Evolutionary conservation across 1,140 invertebrate species (phyloP).

Genomic region (Platorchestia sp.): DNA sequence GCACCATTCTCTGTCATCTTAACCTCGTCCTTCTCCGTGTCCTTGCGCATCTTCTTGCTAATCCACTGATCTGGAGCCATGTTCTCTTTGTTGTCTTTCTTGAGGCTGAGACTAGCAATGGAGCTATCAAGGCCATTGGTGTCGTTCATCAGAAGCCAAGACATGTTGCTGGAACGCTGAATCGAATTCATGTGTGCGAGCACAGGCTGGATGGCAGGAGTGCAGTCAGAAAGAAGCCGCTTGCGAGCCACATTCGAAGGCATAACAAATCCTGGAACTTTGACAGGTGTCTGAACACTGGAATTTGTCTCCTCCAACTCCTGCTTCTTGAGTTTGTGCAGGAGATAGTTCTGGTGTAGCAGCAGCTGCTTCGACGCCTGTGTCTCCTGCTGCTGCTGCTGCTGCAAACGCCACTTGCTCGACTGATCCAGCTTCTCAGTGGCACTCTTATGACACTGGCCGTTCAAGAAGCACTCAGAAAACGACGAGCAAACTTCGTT

Average conservation of each 20-base stretch:
- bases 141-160: neutral
- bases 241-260: neutral
- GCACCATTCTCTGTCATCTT: neutral
- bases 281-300: neutral
- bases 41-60: constrained; percentile 8
- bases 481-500: constrained; percentile 13
- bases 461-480: constrained; percentile 26
- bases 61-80: neutral
- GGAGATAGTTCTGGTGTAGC: neutral
- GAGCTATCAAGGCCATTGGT: neutral
- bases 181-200: constrained; percentile 1
- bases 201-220: constrained; percentile 22
- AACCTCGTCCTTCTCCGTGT: neutral
- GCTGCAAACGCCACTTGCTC: constrained; percentile 29
- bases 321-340: neutral
- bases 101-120: constrained; percentile 4
- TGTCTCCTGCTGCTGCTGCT: neutral
- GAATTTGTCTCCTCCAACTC: neutral
- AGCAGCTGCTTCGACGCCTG: neutral
- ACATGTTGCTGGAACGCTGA: constrained; percentile 24
- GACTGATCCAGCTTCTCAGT: neutral
- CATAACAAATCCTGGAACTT: neutral
- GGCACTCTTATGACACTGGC: constrained; percentile 26
- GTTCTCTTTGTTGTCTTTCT: neutral
- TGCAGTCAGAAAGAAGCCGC: neutral